Evolutionary conservation across 2,113 vertebrate genomes (phyloP).

Genomic region (Neofelis nebulosa): DNA sequence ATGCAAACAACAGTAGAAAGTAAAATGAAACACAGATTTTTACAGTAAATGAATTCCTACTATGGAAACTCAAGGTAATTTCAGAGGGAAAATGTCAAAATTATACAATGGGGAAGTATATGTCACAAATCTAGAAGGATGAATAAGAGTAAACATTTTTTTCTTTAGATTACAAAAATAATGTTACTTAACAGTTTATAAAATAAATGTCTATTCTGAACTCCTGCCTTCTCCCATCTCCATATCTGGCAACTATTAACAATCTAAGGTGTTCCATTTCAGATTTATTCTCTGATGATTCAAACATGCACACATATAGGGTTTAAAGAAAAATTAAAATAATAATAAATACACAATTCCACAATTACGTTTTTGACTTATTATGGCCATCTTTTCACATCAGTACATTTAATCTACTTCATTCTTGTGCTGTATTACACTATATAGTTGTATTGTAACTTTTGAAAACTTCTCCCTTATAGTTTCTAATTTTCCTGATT

Average conservation of each 20-base stretch:
- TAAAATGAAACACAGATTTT: conserved; percentile 26
- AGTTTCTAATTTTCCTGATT: conserved; percentile 34
- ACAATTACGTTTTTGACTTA: conserved; percentile 27
- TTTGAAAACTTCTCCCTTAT: not conserved
- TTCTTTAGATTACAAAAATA: not conserved
- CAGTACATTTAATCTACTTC: not conserved
- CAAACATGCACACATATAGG: not conserved
- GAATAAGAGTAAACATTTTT: not conserved
- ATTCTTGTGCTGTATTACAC: not conserved
- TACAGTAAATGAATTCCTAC: not conserved
- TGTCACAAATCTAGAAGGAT: not conserved
- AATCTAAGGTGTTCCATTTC: not conserved
- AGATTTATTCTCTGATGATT: conserved; percentile 28
- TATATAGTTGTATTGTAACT: not conserved
- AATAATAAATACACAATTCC: not conserved
- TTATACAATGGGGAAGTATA: not conserved
- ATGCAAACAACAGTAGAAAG: not conserved
- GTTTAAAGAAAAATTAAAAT: not conserved
- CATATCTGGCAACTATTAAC: not conserved
- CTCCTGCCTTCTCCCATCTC: not conserved
- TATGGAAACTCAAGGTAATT: not conserved
- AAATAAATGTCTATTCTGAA: conserved; percentile 22
- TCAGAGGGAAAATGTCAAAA: not conserved
- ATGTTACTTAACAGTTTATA: not conserved
- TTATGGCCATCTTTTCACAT: not conserved